A percentile compares a stretch with the other conserved stretches of the same genome.
Evolutionary conservation across 1,140 invertebrate species (phyloP).

Genomic region (Drosophila melanica): DNA sequence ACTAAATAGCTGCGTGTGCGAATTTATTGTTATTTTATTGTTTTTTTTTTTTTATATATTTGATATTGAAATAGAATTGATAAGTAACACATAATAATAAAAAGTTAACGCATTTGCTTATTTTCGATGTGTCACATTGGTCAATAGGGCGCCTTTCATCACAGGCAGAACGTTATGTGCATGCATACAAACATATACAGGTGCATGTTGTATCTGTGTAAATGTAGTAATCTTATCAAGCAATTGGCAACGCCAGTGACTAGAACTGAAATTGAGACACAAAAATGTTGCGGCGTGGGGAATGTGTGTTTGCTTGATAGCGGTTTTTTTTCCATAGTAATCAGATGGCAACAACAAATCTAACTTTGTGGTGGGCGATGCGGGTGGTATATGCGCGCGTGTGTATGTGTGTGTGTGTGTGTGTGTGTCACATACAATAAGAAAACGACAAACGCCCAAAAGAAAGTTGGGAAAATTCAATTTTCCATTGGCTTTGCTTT

Average conservation of each 20-base stretch:
- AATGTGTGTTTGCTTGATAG: constrained; percentile 39
- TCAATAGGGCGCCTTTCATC: constrained; percentile 39
- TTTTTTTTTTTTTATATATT: background rate
- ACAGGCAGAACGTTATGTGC: background rate
- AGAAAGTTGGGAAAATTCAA: constrained; percentile 79
- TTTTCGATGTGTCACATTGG: constrained; percentile 41
- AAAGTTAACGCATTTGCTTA: constrained; percentile 1
- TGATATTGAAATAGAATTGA: constrained; percentile 10
- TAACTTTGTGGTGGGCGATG: constrained; percentile 24
- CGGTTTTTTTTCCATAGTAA: constrained; percentile 62
- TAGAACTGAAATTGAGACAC: constrained; percentile 21
- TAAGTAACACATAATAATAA: constrained; percentile 21
- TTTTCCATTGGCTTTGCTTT: constrained; percentile 52
- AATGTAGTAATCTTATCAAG: constrained; percentile 67
- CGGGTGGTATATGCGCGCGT: constrained; percentile 17
- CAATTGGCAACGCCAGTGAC: constrained; percentile 39
- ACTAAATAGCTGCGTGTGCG: constrained; percentile 9
- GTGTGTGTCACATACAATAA: constrained; percentile 31
- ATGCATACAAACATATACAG: constrained; percentile 1
- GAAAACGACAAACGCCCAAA: constrained; percentile 49
- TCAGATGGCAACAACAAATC: constrained; percentile 66
- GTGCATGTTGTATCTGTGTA: background rate
- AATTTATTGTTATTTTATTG: constrained; percentile 13
- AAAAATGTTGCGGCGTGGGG: background rate
- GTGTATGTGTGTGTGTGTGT: constrained; percentile 3